Base-by-base conservation (phyloP, 2,797 vertebrate genomes). In the Gymnoscopelus braueri region DNA sequence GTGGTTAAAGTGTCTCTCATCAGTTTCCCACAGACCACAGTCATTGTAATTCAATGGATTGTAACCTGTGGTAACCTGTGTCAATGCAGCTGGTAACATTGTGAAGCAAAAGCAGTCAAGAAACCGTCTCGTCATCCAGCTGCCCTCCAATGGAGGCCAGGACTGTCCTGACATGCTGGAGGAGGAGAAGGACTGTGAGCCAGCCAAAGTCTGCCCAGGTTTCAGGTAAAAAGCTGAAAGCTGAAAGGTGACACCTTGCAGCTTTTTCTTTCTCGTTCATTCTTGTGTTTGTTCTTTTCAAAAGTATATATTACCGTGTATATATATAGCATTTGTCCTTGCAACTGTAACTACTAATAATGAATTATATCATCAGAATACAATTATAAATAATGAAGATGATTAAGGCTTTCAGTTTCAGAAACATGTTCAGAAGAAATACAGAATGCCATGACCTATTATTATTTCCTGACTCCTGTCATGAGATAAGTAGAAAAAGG, bases 161-260 rank as follows among this genome's bases (percentile, higher is more conserved):
- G 97, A 99, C 19, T 99, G 98, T 86, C 94, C 95, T 0, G 96
- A 97, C 14, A 84, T 93, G 2, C 94, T 98, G 64, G 94, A 95
- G 65, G 98, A 99, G 81, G 97, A 99, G 82, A 95, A 84, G 77
- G 94, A 96, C 44, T 99, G 98, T 2, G 95, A 95, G 64, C 61
- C 84, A 26, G 89, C 94, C 49, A 86, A 84, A 0, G 63, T 86
- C 65, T 99, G 98, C 82, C 93, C 94, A 0, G 97, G 91, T 52
- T 97, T 95, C 95, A 98, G 97, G 98, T 99, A 92, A 83, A 44
- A 1, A 3, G 0, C 0, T 29, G 0, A 2, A 26, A 15, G 49
- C 2, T 0, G 44, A 4, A 60, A 10, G 52, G 7, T 54, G 23
- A 23, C n/a, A 12, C 15, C 14, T 13, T 55, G 24, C 52, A 23